Base-by-base conservation (phyloP, 2,113 vertebrate species). In the Acinonyx jubatus region DNA sequence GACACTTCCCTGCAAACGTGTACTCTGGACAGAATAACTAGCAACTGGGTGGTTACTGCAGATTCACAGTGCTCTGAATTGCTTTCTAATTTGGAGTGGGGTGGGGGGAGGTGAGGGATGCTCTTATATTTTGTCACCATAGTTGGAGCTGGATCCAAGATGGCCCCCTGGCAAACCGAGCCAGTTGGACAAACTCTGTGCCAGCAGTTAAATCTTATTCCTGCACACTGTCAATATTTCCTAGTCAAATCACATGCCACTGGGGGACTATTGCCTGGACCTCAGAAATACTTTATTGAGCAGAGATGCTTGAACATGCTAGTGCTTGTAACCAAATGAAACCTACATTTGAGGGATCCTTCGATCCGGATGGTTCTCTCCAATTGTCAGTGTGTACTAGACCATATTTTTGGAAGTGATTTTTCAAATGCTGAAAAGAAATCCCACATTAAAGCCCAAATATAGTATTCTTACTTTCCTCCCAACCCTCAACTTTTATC, bases 361-460 rank as follows among this genome's bases (percentile, higher is more conserved):
- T 93, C 85, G 88, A 95, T 61, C 76, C 36, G 61, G 9, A 52
- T 74, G 21, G 63, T 15, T 80, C 45, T 86, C 63, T 61, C 79
- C 16, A 76, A n/a, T 25, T 48, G 27, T 92, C 76, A 48, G 0
- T 36, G 23, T 74, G 66, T 94, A 66, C 27, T 78, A 90, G 61
- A 48, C 16, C 85, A 12, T 85, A 66, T 68, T 84, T 92, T 73
- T 52, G 33, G 73, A n/a, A 80, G 21, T 45, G 69, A 90, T 87
- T 94, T 78, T 92, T 83, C 96, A 69, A 88, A 66, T 84, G 13
- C 41, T 91, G 25, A 78, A 96, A 78, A 86, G 82, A 95, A 96
- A 93, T n/a, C 21, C 25, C 66, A 86, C n/a, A n/a, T 9, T 68
- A 23, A 95, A 86, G 18, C 94, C 69, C 31, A 66, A 71, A 81